phyloP scores from a whole-genome alignment of 2,113 vertebrate species.

The Trogon melanurus region DNA sequence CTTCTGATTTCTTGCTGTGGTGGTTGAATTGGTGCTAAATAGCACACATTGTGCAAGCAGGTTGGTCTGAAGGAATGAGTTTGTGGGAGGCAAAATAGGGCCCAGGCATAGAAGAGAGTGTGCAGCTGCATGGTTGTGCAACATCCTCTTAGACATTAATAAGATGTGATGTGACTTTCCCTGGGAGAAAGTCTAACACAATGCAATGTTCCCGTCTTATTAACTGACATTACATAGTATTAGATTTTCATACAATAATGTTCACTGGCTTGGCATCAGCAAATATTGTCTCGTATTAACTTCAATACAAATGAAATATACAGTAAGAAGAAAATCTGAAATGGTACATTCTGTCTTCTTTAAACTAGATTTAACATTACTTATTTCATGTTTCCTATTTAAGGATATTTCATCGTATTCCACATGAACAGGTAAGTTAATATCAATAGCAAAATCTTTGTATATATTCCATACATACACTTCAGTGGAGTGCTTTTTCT shows the following conservation, averaged over 20 bases:
- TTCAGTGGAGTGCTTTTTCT: not conserved
- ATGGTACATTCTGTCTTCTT: not conserved
- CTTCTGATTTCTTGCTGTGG: not conserved
- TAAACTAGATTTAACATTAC: not conserved
- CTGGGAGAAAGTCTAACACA: not conserved
- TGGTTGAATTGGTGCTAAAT: constrained; percentile 25
- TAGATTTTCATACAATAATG: not conserved
- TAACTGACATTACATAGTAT: not conserved
- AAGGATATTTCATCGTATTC: not conserved
- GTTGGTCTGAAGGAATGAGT: not conserved
- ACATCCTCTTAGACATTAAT: not conserved
- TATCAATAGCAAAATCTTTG: not conserved
- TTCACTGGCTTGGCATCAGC: not conserved
- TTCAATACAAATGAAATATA: not conserved
- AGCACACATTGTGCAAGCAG: not conserved
- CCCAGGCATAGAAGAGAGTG: not conserved
- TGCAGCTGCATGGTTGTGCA: not conserved
- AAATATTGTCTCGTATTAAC: not conserved
- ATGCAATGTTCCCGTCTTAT: not conserved
- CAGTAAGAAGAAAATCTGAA: not conserved
- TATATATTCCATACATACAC: not conserved
- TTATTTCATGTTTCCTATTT: not conserved
- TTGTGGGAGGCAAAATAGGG: not conserved
- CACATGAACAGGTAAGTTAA: not conserved
- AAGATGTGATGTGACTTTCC: constrained; percentile 23